phyloP scores from a whole-genome alignment of 1,140 invertebrate genomes.

The Drosophila teissieri region DNA sequence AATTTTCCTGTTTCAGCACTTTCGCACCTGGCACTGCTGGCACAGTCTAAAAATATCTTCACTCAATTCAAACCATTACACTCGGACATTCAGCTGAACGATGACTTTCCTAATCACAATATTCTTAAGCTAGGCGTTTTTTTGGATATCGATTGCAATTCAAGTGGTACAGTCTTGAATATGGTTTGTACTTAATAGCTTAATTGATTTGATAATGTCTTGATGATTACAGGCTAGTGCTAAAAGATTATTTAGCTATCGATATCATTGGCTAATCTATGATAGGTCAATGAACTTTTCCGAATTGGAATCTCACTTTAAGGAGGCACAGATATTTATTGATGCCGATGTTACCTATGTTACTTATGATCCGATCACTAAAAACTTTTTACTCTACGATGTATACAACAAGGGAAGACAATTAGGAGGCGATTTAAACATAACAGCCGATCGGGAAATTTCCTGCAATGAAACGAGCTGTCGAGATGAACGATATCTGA shows the following conservation, averaged over 20 bases:
- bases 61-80: constrained; percentile 47
- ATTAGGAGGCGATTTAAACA: constrained; percentile 62
- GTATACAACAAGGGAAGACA: constrained; percentile 73
- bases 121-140: constrained; percentile 57
- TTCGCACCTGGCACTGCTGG: constrained; percentile 24
- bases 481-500: constrained; percentile 51
- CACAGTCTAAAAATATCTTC: constrained; percentile 24
- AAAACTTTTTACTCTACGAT: constrained; percentile 59
- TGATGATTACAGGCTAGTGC: constrained; percentile 36
- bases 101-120: constrained; percentile 27
- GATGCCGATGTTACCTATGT: constrained; percentile 65
- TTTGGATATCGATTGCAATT: constrained; percentile 66
- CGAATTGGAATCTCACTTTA: constrained; percentile 36
- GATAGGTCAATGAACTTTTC: constrained; percentile 29
- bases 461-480: constrained; percentile 42
- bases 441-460: constrained; percentile 67
- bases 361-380: neutral
- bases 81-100: constrained; percentile 6
- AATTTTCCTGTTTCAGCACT: constrained; percentile 44
- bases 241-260: constrained; percentile 32
- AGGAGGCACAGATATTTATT: constrained; percentile 40
- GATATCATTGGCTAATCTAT: constrained; percentile 70
- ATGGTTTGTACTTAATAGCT: constrained; percentile 21
- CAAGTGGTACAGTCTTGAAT: constrained; percentile 41
- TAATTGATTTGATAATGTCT: neutral